Percentiles rank a stretch among this genome's conserved stretches.
These are phyloP conservation scores for Plutomurus gul DNA, from an alignment of 1,140 invertebrate genomes.

Conservation along the genomic window DNA sequence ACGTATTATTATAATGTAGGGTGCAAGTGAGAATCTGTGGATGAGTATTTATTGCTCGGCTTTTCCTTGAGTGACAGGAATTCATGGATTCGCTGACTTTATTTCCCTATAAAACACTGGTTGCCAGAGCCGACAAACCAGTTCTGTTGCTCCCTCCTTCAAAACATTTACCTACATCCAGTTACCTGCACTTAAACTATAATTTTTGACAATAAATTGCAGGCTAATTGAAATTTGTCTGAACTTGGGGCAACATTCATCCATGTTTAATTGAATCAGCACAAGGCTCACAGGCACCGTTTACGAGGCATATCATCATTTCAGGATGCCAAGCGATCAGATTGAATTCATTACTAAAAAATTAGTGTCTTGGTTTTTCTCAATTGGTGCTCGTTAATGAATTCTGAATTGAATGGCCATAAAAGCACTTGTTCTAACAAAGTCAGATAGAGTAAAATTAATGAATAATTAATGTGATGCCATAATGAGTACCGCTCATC, in stretches of 20 bases:
- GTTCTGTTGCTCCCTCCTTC: constrained; percentile 7
- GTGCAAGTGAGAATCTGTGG: not conserved
- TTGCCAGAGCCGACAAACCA: constrained; percentile 14
- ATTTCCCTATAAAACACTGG: constrained; percentile 15
- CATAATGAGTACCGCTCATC: too few relatives aligned
- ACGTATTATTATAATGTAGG: too few relatives aligned
- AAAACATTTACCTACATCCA: constrained; percentile 27
- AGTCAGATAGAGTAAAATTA: too few relatives aligned
- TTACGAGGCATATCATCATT: too few relatives aligned
- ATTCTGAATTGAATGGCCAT: too few relatives aligned
- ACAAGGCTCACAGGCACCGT: too few relatives aligned
- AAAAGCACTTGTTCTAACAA: too few relatives aligned
- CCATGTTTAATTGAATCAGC: constrained; percentile 27
- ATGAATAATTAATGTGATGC: too few relatives aligned
- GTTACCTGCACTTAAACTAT: constrained; percentile 29
- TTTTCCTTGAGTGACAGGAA: constrained; percentile 23
- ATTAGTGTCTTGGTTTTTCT: too few relatives aligned
- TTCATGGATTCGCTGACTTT: constrained; percentile 20
- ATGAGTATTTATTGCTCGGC: not conserved
- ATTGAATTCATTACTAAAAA: too few relatives aligned
- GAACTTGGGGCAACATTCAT: not conserved
- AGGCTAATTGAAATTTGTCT: constrained; percentile 25
- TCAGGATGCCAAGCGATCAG: too few relatives aligned
- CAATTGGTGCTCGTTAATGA: too few relatives aligned
- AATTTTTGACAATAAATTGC: constrained; percentile 30